Conservation (phyloP, 2,888 invertebrate genomes). For the Diaprepes abbreviatus region DNA sequence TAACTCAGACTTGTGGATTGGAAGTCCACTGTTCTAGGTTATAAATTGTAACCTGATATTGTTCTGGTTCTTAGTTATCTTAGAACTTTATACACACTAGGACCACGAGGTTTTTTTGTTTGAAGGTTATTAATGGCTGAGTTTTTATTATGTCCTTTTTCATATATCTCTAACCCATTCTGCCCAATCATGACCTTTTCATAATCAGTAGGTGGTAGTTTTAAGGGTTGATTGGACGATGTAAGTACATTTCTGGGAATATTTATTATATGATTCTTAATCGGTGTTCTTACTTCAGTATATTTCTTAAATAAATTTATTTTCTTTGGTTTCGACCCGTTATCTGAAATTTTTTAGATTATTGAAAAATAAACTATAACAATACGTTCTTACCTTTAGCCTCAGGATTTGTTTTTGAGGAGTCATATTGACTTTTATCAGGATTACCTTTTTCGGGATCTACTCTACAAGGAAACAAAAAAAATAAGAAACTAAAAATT, state of each 20-base stretch:
- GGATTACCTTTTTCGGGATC: not conserved
- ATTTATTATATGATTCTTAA: not conserved
- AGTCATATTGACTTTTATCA: not conserved
- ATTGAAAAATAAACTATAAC: not conserved
- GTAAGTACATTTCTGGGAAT: not conserved
- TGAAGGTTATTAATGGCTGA: no score
- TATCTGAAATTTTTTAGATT: not conserved
- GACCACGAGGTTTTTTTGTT: slow-evolving; percentile 1
- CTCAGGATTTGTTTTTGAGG: not conserved
- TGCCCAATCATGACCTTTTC: not conserved
- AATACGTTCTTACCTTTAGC: slow-evolving; percentile 9
- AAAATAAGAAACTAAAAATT: slow-evolving; percentile 5
- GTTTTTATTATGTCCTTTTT: not conserved
- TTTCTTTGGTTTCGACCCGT: not conserved
- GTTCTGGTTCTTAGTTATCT: slow-evolving; percentile 12
- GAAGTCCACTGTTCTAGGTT: no score
- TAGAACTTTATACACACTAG: not conserved
- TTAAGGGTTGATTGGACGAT: not conserved
- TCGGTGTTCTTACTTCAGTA: not conserved
- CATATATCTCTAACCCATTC: slow-evolving; percentile 10
- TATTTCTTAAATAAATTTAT: not conserved
- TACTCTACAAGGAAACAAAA: slow-evolving; percentile 10
- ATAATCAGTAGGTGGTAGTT: not conserved
- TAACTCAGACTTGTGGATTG: no score
- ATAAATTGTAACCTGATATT: no score